Evolutionary conservation across 2,888 invertebrate species (phyloP).

Genomic region (Thelaira solivaga): DNA sequence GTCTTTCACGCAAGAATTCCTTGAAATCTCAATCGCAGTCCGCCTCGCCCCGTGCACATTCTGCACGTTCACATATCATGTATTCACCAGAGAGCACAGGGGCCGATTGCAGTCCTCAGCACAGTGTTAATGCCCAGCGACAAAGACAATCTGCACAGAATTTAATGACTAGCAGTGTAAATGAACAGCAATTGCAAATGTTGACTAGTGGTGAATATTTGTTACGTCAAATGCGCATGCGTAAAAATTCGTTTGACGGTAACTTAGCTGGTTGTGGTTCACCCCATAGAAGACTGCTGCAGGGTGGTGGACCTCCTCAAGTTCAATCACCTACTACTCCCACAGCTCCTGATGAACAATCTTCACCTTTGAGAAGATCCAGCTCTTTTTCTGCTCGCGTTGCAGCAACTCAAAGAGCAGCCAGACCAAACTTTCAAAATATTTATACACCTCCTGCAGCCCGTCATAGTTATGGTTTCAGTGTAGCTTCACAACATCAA

Average conservation of each 20-base stretch:
- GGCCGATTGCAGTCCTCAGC: constrained; percentile 74
- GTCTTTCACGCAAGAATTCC: constrained; percentile 75
- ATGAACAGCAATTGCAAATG: constrained; percentile 74
- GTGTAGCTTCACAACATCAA: constrained; percentile 46
- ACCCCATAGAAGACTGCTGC: constrained; percentile 56
- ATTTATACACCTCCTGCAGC: constrained; percentile 75
- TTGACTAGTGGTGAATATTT: constrained; percentile 73
- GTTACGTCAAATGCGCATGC: constrained; percentile 72
- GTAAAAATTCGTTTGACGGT: constrained; percentile 76
- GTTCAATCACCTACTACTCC: constrained; percentile 59
- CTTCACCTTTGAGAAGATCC: constrained; percentile 81
- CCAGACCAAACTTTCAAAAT: constrained; percentile 72
- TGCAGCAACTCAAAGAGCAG: constrained; percentile 61
- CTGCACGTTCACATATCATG: constrained; percentile 65
- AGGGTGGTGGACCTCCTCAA: constrained; percentile 60
- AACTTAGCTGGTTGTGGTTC: constrained; percentile 61
- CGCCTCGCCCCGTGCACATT: constrained; percentile 67
- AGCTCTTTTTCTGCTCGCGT: constrained; percentile 81
- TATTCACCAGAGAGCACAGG: constrained; percentile 67
- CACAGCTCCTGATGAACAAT: constrained; percentile 55
- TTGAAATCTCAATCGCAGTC: constrained; percentile 73
- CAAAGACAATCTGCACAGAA: constrained; percentile 60
- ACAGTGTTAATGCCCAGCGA: constrained; percentile 68
- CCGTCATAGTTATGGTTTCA: constrained; percentile 67
- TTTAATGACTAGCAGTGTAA: constrained; percentile 76